Conservation (phyloP, 1,140 invertebrate genomes). For the Eubasilissa regina region DNA sequence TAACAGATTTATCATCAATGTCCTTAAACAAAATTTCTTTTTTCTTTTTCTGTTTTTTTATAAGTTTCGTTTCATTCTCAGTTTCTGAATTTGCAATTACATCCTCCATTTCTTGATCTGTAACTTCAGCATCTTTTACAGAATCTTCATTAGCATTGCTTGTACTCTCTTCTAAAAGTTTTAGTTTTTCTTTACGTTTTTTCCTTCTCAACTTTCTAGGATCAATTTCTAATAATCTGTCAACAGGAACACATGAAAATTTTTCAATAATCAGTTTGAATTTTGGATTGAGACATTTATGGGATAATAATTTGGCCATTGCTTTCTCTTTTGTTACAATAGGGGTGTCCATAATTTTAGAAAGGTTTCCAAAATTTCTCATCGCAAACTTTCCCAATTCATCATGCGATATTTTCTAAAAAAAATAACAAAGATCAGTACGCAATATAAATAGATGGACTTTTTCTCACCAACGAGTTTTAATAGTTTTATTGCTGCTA, state of each 20-base stretch:
- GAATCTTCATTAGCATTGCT: background rate
- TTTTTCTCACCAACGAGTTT: too few species aligned
- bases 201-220: conserved; percentile 48
- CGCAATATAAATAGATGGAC: too few species aligned
- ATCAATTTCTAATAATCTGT: conserved; percentile 53
- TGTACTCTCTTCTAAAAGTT: conserved; percentile 20
- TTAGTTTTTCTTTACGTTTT: conserved; percentile 51
- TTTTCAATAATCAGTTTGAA: conserved; percentile 46
- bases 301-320: conserved; percentile 51
- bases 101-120: background rate
- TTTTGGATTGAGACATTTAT: conserved; percentile 48
- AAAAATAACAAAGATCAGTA: conserved; percentile 8
- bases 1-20: background rate
- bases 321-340: conserved; percentile 51
- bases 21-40: background rate
- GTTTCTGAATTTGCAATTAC: background rate
- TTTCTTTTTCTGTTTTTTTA: background rate
- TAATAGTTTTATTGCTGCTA: too few species aligned
- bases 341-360: conserved; percentile 55
- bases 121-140: conserved; percentile 15
- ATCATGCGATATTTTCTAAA: conserved; percentile 51
- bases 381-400: conserved; percentile 54
- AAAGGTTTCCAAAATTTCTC: conserved; percentile 49
- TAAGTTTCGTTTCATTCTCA: background rate
- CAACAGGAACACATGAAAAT: conserved; percentile 43